phyloP scores from a whole-genome alignment of 2,113 vertebrate genomes.

The Solea solea region DNA sequence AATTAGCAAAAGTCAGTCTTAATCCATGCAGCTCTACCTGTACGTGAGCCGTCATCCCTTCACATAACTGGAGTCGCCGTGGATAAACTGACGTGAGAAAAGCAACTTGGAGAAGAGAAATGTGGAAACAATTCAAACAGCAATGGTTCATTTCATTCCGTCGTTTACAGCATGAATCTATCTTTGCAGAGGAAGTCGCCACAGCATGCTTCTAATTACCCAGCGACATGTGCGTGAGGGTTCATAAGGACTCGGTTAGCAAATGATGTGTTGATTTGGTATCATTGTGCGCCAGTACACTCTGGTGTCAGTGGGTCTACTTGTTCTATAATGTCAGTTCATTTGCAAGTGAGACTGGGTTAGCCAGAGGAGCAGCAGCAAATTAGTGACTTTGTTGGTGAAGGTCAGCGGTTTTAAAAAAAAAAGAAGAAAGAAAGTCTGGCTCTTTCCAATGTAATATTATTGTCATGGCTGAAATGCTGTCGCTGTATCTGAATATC shows the following conservation, averaged over 20 bases:
- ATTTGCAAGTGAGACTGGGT: background rate
- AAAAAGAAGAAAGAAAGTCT: background rate
- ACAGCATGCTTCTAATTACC: too few species aligned
- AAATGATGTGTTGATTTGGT: background rate
- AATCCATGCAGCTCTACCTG: too few species aligned
- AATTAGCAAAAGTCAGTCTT: too few species aligned
- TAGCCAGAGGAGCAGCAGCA: background rate
- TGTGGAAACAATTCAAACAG: too few species aligned
- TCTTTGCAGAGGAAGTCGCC: too few species aligned
- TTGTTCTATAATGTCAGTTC: background rate
- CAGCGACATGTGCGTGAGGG: too few species aligned
- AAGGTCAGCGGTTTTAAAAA: background rate
- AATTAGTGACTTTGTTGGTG: background rate
- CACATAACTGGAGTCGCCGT: too few species aligned
- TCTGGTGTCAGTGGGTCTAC: background rate
- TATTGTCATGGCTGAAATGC: background rate
- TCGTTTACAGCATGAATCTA: too few species aligned
- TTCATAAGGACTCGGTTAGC: background rate
- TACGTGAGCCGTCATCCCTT: too few species aligned
- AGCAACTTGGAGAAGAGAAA: too few species aligned
- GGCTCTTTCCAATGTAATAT: background rate
- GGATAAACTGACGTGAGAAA: too few species aligned
- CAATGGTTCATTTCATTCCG: too few species aligned
- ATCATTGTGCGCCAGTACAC: background rate
- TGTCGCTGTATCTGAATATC: background rate